Conservation (phyloP, 1,140 invertebrate genomes). For the Heterodera schachtii region DNA sequence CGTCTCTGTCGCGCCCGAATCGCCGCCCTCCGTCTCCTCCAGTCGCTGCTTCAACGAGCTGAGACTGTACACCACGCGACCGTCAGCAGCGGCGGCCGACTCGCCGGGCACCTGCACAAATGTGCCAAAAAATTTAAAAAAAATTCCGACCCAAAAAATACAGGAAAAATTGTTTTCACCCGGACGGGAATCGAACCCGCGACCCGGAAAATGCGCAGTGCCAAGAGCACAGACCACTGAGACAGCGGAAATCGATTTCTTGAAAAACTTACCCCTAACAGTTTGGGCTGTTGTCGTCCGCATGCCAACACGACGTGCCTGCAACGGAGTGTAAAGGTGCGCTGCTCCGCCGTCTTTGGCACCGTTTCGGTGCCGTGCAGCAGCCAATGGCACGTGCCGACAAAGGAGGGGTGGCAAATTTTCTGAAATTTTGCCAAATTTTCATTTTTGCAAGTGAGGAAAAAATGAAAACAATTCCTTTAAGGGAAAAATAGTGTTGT, state of each 20-base stretch:
- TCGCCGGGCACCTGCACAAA: conserved; percentile 46
- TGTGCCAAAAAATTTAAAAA: not conserved
- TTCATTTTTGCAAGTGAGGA: no score
- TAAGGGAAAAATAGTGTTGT: no score
- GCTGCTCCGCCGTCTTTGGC: conserved; percentile 18
- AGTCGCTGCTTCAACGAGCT: conserved; percentile 39
- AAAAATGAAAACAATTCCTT: no score
- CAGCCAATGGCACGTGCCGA: conserved; percentile 43
- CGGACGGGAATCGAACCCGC: no score
- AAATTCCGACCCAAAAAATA: no score
- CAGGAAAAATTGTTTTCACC: no score
- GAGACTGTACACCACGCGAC: conserved; percentile 51
- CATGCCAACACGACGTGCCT: conserved; percentile 49
- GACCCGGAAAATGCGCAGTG: no score
- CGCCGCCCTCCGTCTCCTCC: not conserved
- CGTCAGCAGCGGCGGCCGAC: not conserved
- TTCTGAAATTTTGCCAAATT: conserved; percentile 45
- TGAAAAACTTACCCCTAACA: conserved; percentile 44
- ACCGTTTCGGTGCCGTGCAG: conserved; percentile 34
- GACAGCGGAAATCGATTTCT: no score
- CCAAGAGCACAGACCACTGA: no score
- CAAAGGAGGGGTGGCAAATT: conserved; percentile 24
- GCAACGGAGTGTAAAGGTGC: conserved; percentile 39
- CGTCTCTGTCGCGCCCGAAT: not conserved
- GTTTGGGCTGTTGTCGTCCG: conserved; percentile 41